A percentile compares a stretch with the other conserved stretches of the same genome.
Conservation (phyloP, 1,140 invertebrate species). For the Heliconius congener region DNA sequence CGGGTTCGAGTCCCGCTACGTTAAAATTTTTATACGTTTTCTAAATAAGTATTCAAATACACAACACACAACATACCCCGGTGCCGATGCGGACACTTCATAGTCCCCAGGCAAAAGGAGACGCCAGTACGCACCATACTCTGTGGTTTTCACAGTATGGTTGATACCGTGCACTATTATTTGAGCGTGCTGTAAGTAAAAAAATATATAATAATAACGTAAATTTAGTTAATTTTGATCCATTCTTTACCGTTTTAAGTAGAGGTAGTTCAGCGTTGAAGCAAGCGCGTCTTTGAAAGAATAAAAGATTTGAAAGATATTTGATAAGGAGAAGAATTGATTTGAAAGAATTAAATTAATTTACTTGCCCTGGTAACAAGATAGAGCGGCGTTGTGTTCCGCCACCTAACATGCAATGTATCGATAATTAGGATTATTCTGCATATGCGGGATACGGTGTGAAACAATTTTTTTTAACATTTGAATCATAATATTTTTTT, state of each 20-base stretch:
- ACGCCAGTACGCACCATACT: conserved; percentile 93
- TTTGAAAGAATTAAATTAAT: too few species aligned
- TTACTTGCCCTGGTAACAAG: background rate
- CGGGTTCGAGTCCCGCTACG: too few species aligned
- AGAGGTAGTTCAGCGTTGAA: too few species aligned
- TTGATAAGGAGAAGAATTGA: too few species aligned
- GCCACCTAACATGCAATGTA: background rate
- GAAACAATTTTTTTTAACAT: too few species aligned
- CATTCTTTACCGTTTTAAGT: background rate
- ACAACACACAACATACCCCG: conserved; percentile 83
- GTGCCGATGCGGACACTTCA: conserved; percentile 85
- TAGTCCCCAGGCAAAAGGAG: conserved; percentile 92
- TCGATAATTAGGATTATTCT: background rate
- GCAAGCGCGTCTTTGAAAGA: too few species aligned
- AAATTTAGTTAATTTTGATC: too few species aligned
- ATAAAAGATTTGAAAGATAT: too few species aligned
- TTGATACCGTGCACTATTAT: conserved; percentile 87
- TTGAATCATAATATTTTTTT: too few species aligned
- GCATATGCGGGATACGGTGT: too few species aligned
- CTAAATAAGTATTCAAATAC: too few species aligned
- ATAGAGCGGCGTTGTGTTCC: background rate
- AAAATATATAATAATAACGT: background rate
- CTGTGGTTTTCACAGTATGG: conserved; percentile 86
- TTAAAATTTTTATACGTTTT: too few species aligned
- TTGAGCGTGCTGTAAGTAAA: conserved; percentile 83